These are phyloP conservation scores for Gephyroberyx darwinii DNA, from an alignment of 2,797 vertebrate genomes.

Conservation along the genomic window DNA sequence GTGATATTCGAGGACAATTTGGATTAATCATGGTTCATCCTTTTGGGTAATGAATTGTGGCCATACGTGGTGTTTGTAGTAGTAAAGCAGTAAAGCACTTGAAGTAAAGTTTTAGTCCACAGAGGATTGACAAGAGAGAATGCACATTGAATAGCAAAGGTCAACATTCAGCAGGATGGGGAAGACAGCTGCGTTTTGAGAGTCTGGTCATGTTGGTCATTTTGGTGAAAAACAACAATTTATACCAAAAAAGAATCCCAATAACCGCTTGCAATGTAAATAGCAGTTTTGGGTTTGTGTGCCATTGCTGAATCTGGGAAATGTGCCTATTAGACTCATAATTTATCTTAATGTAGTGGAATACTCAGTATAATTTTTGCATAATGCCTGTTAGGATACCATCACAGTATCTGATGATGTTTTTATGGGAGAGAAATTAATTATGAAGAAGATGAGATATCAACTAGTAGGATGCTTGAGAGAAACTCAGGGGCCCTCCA, in stretches of 20 bases:
- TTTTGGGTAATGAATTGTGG: constrained; percentile 36
- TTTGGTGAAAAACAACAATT: not conserved
- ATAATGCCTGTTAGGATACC: constrained; percentile 66
- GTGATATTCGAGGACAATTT: constrained; percentile 53
- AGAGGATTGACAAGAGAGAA: constrained; percentile 22
- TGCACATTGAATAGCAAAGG: constrained; percentile 18
- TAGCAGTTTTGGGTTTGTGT: not conserved
- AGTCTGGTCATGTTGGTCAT: no score
- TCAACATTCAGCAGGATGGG: not conserved
- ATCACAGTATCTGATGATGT: constrained; percentile 55
- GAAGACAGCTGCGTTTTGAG: not conserved
- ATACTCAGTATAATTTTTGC: constrained; percentile 59
- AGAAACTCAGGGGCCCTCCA: constrained; percentile 65
- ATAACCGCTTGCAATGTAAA: not conserved
- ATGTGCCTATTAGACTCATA: constrained; percentile 49
- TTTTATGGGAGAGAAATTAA: constrained; percentile 63
- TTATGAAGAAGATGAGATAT: constrained; percentile 71
- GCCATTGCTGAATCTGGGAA: constrained; percentile 17
- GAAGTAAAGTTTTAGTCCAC: constrained; percentile 22
- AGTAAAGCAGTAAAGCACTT: constrained; percentile 14
- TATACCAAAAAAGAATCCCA: not conserved
- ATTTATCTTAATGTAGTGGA: constrained; percentile 40
- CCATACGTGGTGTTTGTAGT: constrained; percentile 31
- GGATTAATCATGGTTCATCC: constrained; percentile 44
- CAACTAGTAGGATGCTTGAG: constrained; percentile 59